Base-by-base conservation (phyloP, 2,113 vertebrate species). In the Poecilia latipinna region DNA sequence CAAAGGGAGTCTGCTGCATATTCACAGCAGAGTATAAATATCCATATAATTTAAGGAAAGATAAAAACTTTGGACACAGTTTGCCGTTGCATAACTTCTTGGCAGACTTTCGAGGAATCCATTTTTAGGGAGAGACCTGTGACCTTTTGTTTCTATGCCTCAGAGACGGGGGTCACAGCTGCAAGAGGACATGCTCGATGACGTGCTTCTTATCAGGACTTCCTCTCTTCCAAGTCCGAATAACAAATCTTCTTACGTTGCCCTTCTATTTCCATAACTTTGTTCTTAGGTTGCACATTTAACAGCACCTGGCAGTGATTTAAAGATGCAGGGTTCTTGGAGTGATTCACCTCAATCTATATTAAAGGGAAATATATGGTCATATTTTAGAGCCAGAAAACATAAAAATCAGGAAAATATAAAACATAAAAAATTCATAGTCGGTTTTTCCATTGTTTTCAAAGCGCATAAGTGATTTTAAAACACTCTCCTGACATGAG, bases 31-130 rank as follows among this genome's bases (percentile, higher is more conserved):
- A 79, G 78, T 70, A 74, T 72, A 70, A 82, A 80, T 78, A 80
- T 75, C 83, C 67, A 64, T 70, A 84, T 74, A 72, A 84, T 78
- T 80, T 33, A 68, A 82, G 75, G 89, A 78, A 65, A 81, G 74
- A 72, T 54, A 79, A 74, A 90, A 80, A 65, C 79, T 74, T 15
- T 48, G n/a, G 32, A 75, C 7, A 22, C 28, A 35, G 69, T 51
- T 29, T 4, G 22, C 37, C 29, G 57, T 89, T 90, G 64, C 39
- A 80, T 68, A 72, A 91, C 61, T 70, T 82, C 54, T 88, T 89
- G 85, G 85, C 86, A 4, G 12, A 54, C 61, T 33, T 7, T 72
- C 0, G 48, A 79, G 60, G 65, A 79, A 75, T 84, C 31, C 76
- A 77, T 83, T 80, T 77, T 48, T 51, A 82, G 76, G 70, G 61